These are phyloP conservation scores for Eurosta solidaginis DNA, from an alignment of 1,140 invertebrate species.

Conservation along the genomic window DNA sequence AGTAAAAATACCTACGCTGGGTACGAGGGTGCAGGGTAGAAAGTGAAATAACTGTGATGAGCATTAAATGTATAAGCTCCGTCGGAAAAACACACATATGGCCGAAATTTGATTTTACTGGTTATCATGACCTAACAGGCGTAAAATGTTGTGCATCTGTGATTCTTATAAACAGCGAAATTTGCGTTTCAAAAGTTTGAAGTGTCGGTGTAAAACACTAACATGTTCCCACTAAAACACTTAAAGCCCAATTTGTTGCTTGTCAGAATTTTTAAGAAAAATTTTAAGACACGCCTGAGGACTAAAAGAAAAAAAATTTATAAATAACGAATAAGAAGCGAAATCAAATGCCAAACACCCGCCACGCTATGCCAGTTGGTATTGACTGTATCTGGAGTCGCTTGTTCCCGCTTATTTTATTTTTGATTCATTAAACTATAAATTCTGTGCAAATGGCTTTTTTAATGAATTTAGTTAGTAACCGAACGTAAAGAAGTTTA, in stretches of 20 bases:
- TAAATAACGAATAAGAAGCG: conserved; percentile 40
- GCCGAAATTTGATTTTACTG: neutral
- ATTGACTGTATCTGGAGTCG: neutral
- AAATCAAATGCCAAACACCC: neutral
- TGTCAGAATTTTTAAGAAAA: conserved; percentile 53
- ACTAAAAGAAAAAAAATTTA: conserved; percentile 56
- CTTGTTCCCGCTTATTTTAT: too few relatives aligned
- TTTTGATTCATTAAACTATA: neutral
- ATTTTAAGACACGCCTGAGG: conserved; percentile 48
- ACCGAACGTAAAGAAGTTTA: too few relatives aligned
- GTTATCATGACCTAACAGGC: conserved; percentile 30
- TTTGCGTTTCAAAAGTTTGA: conserved; percentile 18
- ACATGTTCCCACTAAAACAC: conserved; percentile 53
- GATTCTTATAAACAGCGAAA: neutral
- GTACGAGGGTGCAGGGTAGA: neutral
- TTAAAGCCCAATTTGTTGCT: conserved; percentile 43
- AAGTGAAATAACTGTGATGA: neutral
- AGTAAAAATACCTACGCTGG: too few relatives aligned
- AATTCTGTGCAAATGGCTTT: neutral
- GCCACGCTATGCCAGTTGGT: neutral
- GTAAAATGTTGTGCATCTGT: conserved; percentile 33
- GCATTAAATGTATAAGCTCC: neutral
- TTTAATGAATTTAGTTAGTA: too few relatives aligned
- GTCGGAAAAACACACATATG: neutral
- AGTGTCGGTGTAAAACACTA: conserved; percentile 39